A percentile compares a stretch with the other conserved stretches of the same genome.
Evolutionary conservation across 2,888 invertebrate genomes (phyloP).

Genomic region (Eumerus sabulonum): DNA sequence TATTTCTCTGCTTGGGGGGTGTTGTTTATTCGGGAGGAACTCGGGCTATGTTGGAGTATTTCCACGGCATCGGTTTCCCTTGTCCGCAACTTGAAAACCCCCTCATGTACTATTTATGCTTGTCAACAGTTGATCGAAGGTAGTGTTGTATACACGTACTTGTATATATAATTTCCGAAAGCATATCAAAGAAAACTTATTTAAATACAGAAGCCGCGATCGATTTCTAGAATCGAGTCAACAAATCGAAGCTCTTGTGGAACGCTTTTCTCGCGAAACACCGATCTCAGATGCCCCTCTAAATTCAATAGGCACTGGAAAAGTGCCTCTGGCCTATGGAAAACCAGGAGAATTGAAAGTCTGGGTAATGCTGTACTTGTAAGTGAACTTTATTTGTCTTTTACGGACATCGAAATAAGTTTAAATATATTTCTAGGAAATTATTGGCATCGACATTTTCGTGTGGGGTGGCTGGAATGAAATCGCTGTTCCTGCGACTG

Average conservation of each 20-base stretch:
- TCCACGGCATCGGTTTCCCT: slow-evolving; percentile 96
- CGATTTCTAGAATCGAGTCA: slow-evolving; percentile 95
- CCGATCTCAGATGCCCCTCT: slow-evolving; percentile 83
- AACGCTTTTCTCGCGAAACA: slow-evolving; percentile 93
- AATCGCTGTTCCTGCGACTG: slow-evolving; percentile 87
- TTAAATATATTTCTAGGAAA: slow-evolving; percentile 80
- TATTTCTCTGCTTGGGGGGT: slow-evolving; percentile 93
- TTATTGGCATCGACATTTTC: slow-evolving; percentile 88
- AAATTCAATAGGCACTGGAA: slow-evolving; percentile 82
- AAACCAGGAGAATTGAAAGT: slow-evolving; percentile 85
- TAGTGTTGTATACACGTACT: no score
- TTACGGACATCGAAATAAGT: slow-evolving; percentile 2
- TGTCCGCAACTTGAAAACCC: slow-evolving; percentile 98
- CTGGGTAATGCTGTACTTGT: slow-evolving; percentile 85
- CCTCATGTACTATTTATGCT: slow-evolving; percentile 93
- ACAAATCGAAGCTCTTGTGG: slow-evolving; percentile 94
- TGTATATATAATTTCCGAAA: background rate
- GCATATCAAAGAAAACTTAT: no score
- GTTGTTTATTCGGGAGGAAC: slow-evolving; percentile 96
- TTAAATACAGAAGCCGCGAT: slow-evolving; percentile 84
- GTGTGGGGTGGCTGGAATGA: slow-evolving; percentile 86
- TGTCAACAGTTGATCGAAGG: slow-evolving; percentile 83
- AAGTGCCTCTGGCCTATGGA: slow-evolving; percentile 87
- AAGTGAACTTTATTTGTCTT: slow-evolving; percentile 68
- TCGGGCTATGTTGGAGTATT: slow-evolving; percentile 95